Evolutionary conservation across 1,140 invertebrate genomes (phyloP).

Genomic region (Holotrichia oblita): DNA sequence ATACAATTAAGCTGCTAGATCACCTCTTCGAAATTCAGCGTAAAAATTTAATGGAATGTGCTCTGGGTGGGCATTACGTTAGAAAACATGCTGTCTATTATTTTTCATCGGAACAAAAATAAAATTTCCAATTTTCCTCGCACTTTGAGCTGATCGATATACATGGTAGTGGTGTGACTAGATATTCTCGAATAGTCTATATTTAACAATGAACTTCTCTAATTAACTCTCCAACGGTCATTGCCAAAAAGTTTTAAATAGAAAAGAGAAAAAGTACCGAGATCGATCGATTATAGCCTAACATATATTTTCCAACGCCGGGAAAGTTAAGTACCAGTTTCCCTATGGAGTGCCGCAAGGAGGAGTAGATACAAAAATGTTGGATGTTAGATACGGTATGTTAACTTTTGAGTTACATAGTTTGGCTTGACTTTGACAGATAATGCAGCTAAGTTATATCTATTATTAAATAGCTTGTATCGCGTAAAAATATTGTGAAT

Average conservation of each 20-base stretch:
- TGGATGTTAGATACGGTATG: slow-evolving; percentile 10
- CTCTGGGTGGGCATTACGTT: too few relatives aligned
- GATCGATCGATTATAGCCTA: background rate
- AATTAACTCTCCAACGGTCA: background rate
- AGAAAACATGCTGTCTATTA: background rate
- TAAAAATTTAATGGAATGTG: too few relatives aligned
- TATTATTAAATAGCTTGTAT: too few relatives aligned
- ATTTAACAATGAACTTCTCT: slow-evolving; percentile 25
- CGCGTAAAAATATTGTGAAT: too few relatives aligned
- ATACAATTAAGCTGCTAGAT: background rate
- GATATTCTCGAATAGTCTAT: slow-evolving; percentile 1
- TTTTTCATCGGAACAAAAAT: background rate
- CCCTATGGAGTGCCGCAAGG: background rate
- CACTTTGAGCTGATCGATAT: background rate
- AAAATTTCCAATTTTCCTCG: background rate
- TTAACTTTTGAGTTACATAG: background rate
- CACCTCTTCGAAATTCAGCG: background rate
- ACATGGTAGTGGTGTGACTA: background rate
- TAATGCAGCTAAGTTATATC: too few relatives aligned
- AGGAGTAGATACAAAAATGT: background rate
- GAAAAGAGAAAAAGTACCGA: background rate
- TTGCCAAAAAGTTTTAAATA: slow-evolving; percentile 25
- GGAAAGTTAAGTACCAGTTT: background rate
- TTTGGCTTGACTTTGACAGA: background rate
- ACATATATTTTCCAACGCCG: background rate